Percentiles rank a stretch among this genome's conserved stretches.
phyloP scores from a whole-genome alignment of 2,888 invertebrate species.

The Byasa hedistus region DNA sequence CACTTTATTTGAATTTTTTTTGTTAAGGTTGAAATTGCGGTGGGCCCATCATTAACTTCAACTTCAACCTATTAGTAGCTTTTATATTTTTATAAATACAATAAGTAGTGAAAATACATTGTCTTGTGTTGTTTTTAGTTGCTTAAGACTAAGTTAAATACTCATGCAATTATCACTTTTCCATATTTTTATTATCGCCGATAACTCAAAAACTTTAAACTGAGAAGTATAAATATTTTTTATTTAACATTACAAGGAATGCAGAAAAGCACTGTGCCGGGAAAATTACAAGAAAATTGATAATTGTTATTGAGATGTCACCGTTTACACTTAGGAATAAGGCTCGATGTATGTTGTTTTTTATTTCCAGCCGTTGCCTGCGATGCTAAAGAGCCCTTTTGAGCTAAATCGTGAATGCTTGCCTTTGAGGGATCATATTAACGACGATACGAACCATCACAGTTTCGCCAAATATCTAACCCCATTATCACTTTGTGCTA shows the following conservation, averaged over 20 bases:
- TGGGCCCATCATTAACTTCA: constrained; percentile 33
- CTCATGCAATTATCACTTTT: constrained; percentile 55
- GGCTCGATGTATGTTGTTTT: constrained; percentile 80
- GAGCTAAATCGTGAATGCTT: constrained; percentile 81
- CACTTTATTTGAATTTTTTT: constrained; percentile 10
- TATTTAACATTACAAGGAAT: background rate
- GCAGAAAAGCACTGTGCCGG: background rate
- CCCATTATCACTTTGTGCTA: constrained; percentile 76
- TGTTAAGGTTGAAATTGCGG: constrained; percentile 31
- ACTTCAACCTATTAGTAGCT: constrained; percentile 36
- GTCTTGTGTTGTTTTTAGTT: constrained; percentile 63
- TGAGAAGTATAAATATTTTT: background rate
- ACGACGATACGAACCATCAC: constrained; percentile 77
- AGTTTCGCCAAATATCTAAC: constrained; percentile 75
- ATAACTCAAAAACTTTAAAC: background rate
- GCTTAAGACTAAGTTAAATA: constrained; percentile 67
- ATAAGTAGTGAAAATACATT: constrained; percentile 31
- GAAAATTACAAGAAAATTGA: constrained; percentile 43
- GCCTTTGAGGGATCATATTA: constrained; percentile 80
- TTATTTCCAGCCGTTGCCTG: constrained; percentile 81
- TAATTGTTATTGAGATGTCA: constrained; percentile 57
- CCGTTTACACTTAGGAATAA: constrained; percentile 71
- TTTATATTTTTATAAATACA: constrained; percentile 20
- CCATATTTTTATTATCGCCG: background rate
- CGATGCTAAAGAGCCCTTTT: constrained; percentile 80